These are phyloP conservation scores for Drosophila buzzatii DNA, from an alignment of 2,888 invertebrate genomes.

Conservation along the genomic window DNA sequence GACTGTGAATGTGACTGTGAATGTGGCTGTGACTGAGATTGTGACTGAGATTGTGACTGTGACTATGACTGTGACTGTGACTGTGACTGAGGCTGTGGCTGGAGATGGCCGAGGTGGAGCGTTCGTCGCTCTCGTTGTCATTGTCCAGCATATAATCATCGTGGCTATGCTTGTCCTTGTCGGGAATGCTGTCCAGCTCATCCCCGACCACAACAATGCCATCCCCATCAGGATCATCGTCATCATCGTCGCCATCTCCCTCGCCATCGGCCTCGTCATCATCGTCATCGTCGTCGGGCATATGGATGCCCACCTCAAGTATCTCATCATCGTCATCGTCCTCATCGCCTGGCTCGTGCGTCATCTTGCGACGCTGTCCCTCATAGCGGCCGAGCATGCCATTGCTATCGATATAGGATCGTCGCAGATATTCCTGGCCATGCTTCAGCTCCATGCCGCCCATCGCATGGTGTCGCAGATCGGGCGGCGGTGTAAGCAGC, in stretches of 20 bases:
- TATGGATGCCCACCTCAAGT: constrained; percentile 80
- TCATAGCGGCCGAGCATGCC: constrained; percentile 86
- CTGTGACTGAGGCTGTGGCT: constrained; percentile 88
- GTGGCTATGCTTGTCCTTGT: constrained; percentile 85
- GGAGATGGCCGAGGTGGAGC: constrained; percentile 85
- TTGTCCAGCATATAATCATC: constrained; percentile 82
- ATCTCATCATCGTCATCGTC: constrained; percentile 84
- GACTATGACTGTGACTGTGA: constrained; percentile 84
- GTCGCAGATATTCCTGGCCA: constrained; percentile 86
- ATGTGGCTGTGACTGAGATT: constrained; percentile 85
- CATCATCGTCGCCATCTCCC: constrained; percentile 86
- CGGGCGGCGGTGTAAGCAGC: constrained; percentile 88
- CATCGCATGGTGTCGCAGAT: constrained; percentile 83
- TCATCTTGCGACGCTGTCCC: constrained; percentile 42
- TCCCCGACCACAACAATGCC: constrained; percentile 93
- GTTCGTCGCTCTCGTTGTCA: constrained; percentile 68
- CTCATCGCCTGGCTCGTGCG: constrained; percentile 78
- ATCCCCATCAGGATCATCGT: constrained; percentile 85
- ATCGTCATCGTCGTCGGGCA: constrained; percentile 82
- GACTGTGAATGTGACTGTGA: constrained; percentile 64
- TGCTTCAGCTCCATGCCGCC: constrained; percentile 88
- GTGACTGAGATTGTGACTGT: constrained; percentile 79
- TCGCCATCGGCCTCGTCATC: constrained; percentile 86
- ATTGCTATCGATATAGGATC: constrained; percentile 85
- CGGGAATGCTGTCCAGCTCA: constrained; percentile 88